A percentile compares a stretch with the other conserved stretches of the same genome.
Conservation (phyloP, 2,113 vertebrate genomes). For the Oreochromis spilurus region DNA sequence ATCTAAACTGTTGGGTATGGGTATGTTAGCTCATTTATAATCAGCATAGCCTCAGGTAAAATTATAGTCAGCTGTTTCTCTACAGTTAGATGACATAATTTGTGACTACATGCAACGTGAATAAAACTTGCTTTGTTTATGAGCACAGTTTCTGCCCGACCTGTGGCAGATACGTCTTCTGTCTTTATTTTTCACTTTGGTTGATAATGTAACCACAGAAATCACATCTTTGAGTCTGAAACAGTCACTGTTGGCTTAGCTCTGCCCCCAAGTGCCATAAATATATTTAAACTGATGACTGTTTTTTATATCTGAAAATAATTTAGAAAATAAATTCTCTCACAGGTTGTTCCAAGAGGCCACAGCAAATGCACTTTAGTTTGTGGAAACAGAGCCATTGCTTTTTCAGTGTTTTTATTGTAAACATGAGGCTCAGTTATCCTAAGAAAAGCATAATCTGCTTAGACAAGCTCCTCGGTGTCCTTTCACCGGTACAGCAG, state of each 20-base stretch:
- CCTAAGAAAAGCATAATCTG: neutral
- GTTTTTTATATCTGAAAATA: neutral
- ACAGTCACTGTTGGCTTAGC: neutral
- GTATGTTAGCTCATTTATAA: neutral
- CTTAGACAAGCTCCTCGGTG: neutral
- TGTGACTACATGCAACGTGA: neutral
- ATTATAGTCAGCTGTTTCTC: neutral
- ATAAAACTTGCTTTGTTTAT: neutral
- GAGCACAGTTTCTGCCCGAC: neutral
- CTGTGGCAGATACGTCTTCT: neutral
- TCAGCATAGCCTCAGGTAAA: neutral
- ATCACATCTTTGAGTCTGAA: neutral
- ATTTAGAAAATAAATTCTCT: neutral
- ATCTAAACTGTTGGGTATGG: neutral
- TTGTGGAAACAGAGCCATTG: neutral
- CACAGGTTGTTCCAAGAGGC: neutral
- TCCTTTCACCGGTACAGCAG: neutral
- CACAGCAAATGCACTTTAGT: neutral
- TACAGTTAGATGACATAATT: neutral
- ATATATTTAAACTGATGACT: neutral
- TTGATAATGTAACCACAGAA: neutral
- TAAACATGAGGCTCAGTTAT: neutral
- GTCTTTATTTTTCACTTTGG: neutral
- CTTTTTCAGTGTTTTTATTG: neutral
- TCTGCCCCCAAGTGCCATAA: neutral